Percentiles rank a stretch among this genome's conserved stretches.
These are phyloP conservation scores for Mizuhopecten yessoensis DNA, from an alignment of 1,140 invertebrate genomes.

Conservation along the genomic window DNA sequence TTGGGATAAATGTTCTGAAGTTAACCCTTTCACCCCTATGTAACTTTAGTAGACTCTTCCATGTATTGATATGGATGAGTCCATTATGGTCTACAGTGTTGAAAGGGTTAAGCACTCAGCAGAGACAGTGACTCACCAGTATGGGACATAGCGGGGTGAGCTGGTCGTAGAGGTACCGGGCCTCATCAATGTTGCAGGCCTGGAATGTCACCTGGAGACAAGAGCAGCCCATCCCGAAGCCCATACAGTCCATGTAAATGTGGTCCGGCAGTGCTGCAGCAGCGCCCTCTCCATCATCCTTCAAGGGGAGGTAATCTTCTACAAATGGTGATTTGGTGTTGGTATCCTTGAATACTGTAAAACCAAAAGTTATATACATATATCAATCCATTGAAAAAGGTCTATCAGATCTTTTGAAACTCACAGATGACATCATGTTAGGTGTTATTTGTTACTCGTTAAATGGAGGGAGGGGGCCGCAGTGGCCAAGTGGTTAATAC, in stretches of 20 bases:
- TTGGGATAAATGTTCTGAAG: too few relatives aligned
- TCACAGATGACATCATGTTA: too few relatives aligned
- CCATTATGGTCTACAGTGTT: too few relatives aligned
- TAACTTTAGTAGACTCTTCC: too few relatives aligned
- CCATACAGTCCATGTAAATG: conserved; percentile 96
- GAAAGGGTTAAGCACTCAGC: too few relatives aligned
- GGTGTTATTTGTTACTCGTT: too few relatives aligned
- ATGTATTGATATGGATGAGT: too few relatives aligned
- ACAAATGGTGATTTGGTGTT: conserved; percentile 90
- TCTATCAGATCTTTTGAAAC: too few relatives aligned
- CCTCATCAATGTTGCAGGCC: conserved; percentile 98
- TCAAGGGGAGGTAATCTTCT: conserved; percentile 87
- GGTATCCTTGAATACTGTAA: conserved; percentile 93
- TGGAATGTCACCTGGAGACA: conserved; percentile 95
- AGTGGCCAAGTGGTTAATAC: too few relatives aligned
- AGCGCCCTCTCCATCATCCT: conserved; percentile 84
- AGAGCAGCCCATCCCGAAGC: conserved; percentile 99
- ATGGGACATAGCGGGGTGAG: conserved; percentile 98
- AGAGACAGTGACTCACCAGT: conserved; percentile 88
- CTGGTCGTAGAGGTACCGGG: conserved; percentile 98
- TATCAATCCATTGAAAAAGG: too few relatives aligned
- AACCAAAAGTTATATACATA: conserved; percentile 53
- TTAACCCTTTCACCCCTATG: too few relatives aligned
- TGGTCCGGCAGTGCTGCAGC: conserved; percentile 77
- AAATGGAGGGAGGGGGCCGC: too few relatives aligned